These are phyloP conservation scores for Acrocephalus kingi DNA, from an alignment of 2,113 vertebrate species.

Conservation along the genomic window DNA sequence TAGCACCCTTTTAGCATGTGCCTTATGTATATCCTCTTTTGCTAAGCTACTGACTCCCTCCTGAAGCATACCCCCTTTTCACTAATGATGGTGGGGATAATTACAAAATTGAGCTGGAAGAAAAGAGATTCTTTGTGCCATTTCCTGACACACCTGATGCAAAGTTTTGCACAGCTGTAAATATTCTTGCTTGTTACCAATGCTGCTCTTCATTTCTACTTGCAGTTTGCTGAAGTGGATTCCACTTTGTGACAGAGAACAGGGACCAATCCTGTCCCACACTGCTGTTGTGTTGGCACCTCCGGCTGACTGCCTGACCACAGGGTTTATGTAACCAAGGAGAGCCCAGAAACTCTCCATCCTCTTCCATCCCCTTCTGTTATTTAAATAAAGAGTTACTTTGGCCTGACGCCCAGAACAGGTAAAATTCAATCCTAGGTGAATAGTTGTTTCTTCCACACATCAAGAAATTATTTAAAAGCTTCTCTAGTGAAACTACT, in stretches of 20 bases:
- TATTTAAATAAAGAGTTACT: constrained; percentile 21
- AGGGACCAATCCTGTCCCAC: background rate
- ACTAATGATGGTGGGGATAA: background rate
- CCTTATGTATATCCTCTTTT: background rate
- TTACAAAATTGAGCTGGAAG: background rate
- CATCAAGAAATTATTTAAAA: constrained; percentile 5
- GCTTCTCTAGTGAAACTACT: background rate
- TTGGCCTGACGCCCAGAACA: constrained; percentile 22
- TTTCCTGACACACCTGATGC: background rate
- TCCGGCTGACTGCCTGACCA: background rate
- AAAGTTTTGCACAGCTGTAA: background rate
- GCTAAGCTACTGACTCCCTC: background rate
- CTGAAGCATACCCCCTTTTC: background rate
- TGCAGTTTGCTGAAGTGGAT: background rate
- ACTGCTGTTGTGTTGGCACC: background rate
- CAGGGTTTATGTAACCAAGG: background rate
- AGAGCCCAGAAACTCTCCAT: background rate
- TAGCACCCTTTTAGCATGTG: background rate
- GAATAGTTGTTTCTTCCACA: background rate
- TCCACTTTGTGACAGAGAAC: background rate
- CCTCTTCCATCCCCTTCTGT: background rate
- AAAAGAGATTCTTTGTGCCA: background rate
- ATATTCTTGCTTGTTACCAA: background rate
- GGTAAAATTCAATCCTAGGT: constrained; percentile 28
- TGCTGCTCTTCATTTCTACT: background rate